These are phyloP conservation scores for Cydia amplana DNA, from an alignment of 1,140 invertebrate genomes.

Conservation along the genomic window DNA sequence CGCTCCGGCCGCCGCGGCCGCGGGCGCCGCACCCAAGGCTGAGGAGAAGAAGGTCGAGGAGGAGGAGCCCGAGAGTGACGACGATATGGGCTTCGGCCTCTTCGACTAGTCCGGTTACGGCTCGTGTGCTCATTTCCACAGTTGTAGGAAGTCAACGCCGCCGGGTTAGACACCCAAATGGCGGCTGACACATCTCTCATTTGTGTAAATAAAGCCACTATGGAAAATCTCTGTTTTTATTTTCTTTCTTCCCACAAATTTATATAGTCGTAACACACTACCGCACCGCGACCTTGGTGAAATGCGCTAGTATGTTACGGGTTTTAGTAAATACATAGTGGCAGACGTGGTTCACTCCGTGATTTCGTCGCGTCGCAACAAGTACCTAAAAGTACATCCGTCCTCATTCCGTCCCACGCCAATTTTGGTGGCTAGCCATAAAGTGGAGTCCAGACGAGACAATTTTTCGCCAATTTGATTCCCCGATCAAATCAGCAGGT, in stretches of 20 bases:
- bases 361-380: no score
- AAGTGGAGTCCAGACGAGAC: no score
- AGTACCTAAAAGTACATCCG: no score
- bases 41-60: constrained; percentile 90
- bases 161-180: constrained; percentile 63
- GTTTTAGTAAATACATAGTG: no score
- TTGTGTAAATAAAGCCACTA: constrained; percentile 34
- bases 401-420: no score
- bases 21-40: constrained; percentile 82
- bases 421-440: no score
- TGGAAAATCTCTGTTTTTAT: not conserved
- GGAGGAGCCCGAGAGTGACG: constrained; percentile 92
- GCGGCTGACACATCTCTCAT: constrained; percentile 47
- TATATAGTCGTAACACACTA: no score
- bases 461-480: no score
- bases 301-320: no score
- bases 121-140: constrained; percentile 33
- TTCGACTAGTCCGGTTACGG: constrained; percentile 87
- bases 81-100: constrained; percentile 98
- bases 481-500: no score
- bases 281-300: no score
- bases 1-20: constrained; percentile 79
- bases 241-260: not conserved
- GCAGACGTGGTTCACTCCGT: no score
- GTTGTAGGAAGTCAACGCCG: constrained; percentile 46